phyloP scores from a whole-genome alignment of 2,888 invertebrate genomes.

The Tetranychus truncatus region DNA sequence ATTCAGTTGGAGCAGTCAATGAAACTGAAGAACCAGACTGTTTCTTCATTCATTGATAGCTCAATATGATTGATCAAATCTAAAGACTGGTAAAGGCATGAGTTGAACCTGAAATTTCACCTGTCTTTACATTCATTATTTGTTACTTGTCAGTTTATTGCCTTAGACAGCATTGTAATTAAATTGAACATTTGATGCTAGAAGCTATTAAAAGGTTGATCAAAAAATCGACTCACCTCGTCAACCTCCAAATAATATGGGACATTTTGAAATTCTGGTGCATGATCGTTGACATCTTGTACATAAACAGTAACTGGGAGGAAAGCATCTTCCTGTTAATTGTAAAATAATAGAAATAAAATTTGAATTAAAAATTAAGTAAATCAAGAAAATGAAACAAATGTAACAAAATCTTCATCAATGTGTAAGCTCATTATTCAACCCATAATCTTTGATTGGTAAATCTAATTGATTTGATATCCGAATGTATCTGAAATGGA shows the following conservation, averaged over 20 bases:
- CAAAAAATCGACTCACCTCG: constrained; percentile 26
- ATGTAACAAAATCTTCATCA: not conserved
- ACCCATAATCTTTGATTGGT: no score
- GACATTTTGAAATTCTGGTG: constrained; percentile 48
- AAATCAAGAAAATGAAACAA: not conserved
- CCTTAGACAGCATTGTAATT: no score
- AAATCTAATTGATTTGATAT: no score
- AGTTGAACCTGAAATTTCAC: not conserved
- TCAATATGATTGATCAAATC: no score
- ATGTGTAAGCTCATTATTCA: no score
- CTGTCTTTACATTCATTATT: not conserved
- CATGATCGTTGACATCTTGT: constrained; percentile 60
- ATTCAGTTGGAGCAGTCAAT: no score
- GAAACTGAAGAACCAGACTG: no score
- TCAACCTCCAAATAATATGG: constrained; percentile 55
- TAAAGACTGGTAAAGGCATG: not conserved
- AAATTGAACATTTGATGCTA: no score
- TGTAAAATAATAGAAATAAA: not conserved
- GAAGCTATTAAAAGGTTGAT: not conserved
- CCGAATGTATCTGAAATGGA: no score
- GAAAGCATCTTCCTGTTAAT: constrained; percentile 52
- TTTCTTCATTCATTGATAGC: no score
- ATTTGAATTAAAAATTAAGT: not conserved
- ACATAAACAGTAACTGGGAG: constrained; percentile 57
- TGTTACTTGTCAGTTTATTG: not conserved